These are phyloP conservation scores for Pardosa pseudoannulata DNA, from an alignment of 2,888 invertebrate genomes.

Conservation along the genomic window DNA sequence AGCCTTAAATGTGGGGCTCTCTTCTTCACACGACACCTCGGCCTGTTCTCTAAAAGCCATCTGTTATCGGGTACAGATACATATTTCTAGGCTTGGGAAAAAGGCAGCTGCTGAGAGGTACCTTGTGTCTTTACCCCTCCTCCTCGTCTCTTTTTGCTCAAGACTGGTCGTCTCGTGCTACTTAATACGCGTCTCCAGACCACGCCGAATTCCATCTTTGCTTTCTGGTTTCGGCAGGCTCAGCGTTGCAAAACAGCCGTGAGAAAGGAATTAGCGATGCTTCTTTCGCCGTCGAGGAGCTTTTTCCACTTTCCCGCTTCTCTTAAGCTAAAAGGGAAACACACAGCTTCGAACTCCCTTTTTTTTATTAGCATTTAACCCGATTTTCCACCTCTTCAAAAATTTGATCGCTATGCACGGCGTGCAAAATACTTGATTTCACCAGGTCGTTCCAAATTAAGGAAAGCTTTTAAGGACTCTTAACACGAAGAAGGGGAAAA, in stretches of 20 bases:
- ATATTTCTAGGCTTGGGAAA: slow-evolving; percentile 61
- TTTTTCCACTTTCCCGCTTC: slow-evolving; percentile 39
- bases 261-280: slow-evolving; percentile 69
- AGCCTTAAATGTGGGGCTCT: slow-evolving; percentile 60
- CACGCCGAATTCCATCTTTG: slow-evolving; percentile 58
- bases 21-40: slow-evolving; percentile 63
- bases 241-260: slow-evolving; percentile 44
- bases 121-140: slow-evolving; percentile 25
- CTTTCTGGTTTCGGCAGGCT: slow-evolving; percentile 44
- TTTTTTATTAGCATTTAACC: no score
- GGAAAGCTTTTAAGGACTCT: slow-evolving; percentile 41
- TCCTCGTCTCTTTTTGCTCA: slow-evolving; percentile 10
- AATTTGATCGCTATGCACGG: slow-evolving; percentile 41
- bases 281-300: slow-evolving; percentile 52
- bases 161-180: slow-evolving; percentile 52
- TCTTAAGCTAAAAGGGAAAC: slow-evolving; percentile 38
- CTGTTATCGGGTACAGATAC: slow-evolving; percentile 33
- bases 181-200: slow-evolving; percentile 55
- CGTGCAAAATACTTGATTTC: slow-evolving; percentile 61
- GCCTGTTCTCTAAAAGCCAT: slow-evolving; percentile 50
- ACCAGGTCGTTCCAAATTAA: slow-evolving; percentile 62
- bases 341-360: slow-evolving; percentile 25
- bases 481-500: no score
- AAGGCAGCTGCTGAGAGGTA: slow-evolving; percentile 43
- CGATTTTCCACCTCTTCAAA: slow-evolving; percentile 60